Conservation (phyloP, 2,113 vertebrate species). For the Anser brachyrhynchus region DNA sequence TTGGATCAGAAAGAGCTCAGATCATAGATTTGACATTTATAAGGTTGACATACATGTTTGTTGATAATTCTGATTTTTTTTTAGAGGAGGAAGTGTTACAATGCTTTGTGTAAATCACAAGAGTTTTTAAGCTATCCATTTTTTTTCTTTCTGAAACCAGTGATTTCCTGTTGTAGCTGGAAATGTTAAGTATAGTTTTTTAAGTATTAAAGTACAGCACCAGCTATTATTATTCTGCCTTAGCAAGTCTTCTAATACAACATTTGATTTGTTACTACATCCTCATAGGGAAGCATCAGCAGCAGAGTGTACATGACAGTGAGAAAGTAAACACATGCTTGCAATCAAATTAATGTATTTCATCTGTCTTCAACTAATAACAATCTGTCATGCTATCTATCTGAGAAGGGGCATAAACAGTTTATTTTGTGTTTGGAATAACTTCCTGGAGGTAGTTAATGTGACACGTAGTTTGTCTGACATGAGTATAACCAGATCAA, state of each 20-base stretch:
- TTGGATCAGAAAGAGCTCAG: neutral
- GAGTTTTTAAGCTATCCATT: neutral
- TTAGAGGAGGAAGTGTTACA: neutral
- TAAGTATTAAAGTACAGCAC: conserved; percentile 33
- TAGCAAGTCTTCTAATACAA: conserved; percentile 69
- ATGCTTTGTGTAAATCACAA: conserved; percentile 3
- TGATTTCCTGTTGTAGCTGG: conserved; percentile 40
- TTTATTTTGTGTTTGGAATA: conserved; percentile 98
- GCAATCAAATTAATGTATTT: conserved; percentile 91
- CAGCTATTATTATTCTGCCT: conserved; percentile 57
- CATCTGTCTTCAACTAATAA: conserved; percentile 92
- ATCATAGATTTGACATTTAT: neutral
- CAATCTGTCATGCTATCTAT: conserved; percentile 93
- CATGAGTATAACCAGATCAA: conserved; percentile 94
- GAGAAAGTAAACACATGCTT: conserved; percentile 90
- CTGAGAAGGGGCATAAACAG: conserved; percentile 92
- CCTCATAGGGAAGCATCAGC: conserved; percentile 72
- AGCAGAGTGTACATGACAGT: conserved; percentile 79
- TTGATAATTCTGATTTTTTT: neutral
- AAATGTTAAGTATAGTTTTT: conserved; percentile 31
- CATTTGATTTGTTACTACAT: conserved; percentile 71
- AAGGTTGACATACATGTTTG: neutral
- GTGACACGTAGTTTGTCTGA: conserved; percentile 94
- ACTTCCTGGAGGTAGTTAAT: conserved; percentile 96
- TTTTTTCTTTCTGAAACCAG: conserved; percentile 16